Base-by-base conservation (phyloP, 2,113 vertebrate genomes). In the Boleophthalmus pectinirostris region DNA sequence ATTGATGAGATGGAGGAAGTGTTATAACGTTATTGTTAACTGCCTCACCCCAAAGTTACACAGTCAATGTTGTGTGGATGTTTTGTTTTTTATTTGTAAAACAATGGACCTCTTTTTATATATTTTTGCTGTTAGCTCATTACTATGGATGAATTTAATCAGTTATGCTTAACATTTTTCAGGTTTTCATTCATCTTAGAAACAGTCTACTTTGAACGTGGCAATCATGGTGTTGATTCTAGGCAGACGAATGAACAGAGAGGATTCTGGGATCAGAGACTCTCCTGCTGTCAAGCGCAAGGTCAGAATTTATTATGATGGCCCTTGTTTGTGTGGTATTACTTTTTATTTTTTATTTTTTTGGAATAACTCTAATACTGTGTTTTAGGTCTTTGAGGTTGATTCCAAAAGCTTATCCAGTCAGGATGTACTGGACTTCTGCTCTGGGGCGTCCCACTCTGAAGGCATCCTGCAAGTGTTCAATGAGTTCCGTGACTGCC, bases 161-260 rank as follows among this genome's bases (percentile, higher is more conserved):
- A 4, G 6, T 38, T 43, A 11, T 64, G 11, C 21, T 38, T 3
- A 21, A 12, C 43, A 64, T 20, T 70, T 61, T 38, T 46, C 66
- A 88, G 87, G 43, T 79, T 54, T 56, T 72, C 67, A 38, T n/a
- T 10, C 74, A 58, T n/a, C 66, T 35, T 15, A 73, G 46, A 66
- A 64, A 63, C 72, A 46, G 56, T 75, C 21, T 72, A 29, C 56
- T 13, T 66, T 87, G 86, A 93, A 82, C 91, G 93, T 93, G 58
- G 81, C 81, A 94, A 94, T 93, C 94, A 99, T 99, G 98, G 98
- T 99, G 93, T 94, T 99, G 94, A 98, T 98, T 92, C 76, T 99
- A 90, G 97, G 98, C 81, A 94, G 98, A 87, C 94, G 98, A 91
- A 85, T 98, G 88, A 98, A 94, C 92, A 96, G 96, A 93, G 96